Evolutionary conservation across 1,140 invertebrate species (phyloP).

Genomic region (Cherax quadricarinatus): DNA sequence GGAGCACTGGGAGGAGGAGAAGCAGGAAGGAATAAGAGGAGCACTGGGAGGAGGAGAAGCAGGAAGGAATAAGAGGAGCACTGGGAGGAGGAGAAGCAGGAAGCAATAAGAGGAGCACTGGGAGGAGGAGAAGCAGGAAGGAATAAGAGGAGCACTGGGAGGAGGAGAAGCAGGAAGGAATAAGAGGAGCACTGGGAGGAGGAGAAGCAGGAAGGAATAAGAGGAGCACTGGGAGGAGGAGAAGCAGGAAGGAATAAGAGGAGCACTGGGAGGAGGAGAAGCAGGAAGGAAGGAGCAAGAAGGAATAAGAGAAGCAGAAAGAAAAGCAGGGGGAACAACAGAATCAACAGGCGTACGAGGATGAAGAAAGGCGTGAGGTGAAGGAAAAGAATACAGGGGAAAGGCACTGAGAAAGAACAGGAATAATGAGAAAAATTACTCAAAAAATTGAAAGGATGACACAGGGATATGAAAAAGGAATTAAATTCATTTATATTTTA

Average conservation of each 20-base stretch:
- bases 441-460: too few relatives aligned
- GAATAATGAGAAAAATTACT: neutral
- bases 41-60: neutral
- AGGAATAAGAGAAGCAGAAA: neutral
- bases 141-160: neutral
- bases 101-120: neutral
- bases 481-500: too few relatives aligned
- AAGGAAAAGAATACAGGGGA: neutral
- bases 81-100: neutral
- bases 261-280: neutral
- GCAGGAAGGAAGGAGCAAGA: neutral
- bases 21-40: neutral
- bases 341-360: neutral
- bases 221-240: neutral
- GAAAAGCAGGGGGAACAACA: neutral
- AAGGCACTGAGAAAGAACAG: neutral
- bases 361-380: neutral
- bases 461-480: too few relatives aligned
- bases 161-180: neutral
- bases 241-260: neutral
- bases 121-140: neutral
- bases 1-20: neutral
- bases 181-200: neutral
- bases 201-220: too few relatives aligned
- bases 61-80: neutral